phyloP scores from a whole-genome alignment of 2,797 vertebrate species.

The Hippocampus kuda region DNA sequence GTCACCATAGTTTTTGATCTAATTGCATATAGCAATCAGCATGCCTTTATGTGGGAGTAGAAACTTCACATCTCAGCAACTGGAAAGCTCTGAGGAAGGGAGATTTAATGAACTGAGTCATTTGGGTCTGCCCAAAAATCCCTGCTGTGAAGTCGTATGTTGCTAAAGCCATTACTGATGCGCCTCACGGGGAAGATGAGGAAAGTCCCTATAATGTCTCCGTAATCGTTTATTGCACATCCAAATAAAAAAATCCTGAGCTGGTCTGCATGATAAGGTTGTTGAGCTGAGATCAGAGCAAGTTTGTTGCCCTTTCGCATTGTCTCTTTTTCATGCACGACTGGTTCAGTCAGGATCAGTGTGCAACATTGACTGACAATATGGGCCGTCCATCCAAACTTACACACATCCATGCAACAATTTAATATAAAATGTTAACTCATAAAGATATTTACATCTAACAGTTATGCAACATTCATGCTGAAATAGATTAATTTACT shows the following conservation, averaged over 20 bases:
- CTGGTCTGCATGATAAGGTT: constrained; percentile 25
- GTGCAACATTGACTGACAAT: neutral
- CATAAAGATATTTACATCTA: too few species aligned
- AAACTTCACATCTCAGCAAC: constrained; percentile 47
- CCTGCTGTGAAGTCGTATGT: constrained; percentile 29
- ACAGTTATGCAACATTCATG: too few species aligned
- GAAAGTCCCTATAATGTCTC: constrained; percentile 24
- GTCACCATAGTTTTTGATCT: too few species aligned
- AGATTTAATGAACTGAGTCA: constrained; percentile 57
- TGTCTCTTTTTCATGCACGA: neutral
- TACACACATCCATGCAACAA: neutral
- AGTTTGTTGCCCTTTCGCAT: constrained; percentile 8
- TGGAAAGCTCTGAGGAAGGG: constrained; percentile 37
- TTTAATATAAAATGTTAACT: too few species aligned
- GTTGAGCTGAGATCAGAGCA: constrained; percentile 1
- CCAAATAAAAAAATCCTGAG: constrained; percentile 23
- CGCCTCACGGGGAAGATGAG: constrained; percentile 16
- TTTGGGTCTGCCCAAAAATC: constrained; percentile 31
- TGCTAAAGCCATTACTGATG: constrained; percentile 52
- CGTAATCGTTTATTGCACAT: constrained; percentile 36
- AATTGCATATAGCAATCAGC: neutral
- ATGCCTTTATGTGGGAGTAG: constrained; percentile 21
- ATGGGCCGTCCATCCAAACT: neutral
- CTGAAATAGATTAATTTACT: too few species aligned
- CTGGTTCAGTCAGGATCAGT: too few species aligned